Conservation (phyloP, 2,888 invertebrate genomes). For the Pyrochroa serraticornis region DNA sequence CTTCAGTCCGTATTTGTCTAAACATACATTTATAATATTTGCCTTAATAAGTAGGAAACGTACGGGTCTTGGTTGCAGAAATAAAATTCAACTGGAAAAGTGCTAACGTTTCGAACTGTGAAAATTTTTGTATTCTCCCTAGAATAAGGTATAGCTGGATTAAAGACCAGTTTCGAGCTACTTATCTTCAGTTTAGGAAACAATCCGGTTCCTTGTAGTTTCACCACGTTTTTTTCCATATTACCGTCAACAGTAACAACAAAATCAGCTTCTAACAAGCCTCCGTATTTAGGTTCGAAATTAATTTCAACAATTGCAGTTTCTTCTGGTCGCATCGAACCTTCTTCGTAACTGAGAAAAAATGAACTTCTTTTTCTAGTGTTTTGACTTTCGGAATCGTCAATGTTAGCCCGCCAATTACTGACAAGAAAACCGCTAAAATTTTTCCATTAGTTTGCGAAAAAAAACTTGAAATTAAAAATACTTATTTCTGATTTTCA, state of each 20-base stretch:
- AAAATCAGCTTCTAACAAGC: conserved; percentile 51
- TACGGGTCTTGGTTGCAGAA: conserved; percentile 72
- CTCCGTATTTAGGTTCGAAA: conserved; percentile 63
- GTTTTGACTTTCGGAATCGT: conserved; percentile 47
- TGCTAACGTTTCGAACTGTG: conserved; percentile 67
- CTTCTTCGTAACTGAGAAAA: conserved; percentile 54
- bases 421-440: conserved; percentile 64
- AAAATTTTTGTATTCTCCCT: conserved; percentile 64
- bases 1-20: background rate
- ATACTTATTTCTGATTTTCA: conserved; percentile 66
- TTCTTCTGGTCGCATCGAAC: conserved; percentile 61
- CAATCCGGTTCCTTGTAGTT: conserved; percentile 63
- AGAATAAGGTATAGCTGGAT: conserved; percentile 69
- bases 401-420: conserved; percentile 62
- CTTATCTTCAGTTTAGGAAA: conserved; percentile 62
- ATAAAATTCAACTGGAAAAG: conserved; percentile 71
- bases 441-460: conserved; percentile 15
- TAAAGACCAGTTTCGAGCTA: conserved; percentile 63
- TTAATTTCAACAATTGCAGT: conserved; percentile 62
- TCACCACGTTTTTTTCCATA: conserved; percentile 58
- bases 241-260: conserved; percentile 61
- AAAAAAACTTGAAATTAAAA: conserved; percentile 36
- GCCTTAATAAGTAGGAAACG: conserved; percentile 42
- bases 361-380: conserved; percentile 36
- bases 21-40: background rate